Percentiles rank a stretch among this genome's conserved stretches.
Conservation (phyloP, 2,797 vertebrate species). For the Oryzias dopingdopingensis region DNA sequence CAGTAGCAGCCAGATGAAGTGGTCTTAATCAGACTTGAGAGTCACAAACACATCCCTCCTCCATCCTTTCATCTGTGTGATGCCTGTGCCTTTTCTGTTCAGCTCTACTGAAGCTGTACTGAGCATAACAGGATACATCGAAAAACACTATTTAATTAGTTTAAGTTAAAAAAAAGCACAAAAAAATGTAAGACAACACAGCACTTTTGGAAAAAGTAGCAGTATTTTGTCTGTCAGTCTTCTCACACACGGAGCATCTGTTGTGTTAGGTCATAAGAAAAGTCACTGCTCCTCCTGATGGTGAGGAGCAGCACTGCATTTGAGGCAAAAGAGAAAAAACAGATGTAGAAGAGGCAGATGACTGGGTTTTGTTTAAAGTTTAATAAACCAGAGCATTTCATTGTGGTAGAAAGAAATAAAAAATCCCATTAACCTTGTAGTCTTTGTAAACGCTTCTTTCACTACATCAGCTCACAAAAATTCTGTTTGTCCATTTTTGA, state of each 20-base stretch:
- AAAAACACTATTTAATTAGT: background rate
- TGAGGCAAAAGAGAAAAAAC: conserved; percentile 11
- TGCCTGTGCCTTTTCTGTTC: conserved; percentile 5
- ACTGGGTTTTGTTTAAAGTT: background rate
- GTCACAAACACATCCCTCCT: conserved; percentile 45
- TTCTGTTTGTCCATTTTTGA: background rate
- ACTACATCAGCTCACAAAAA: background rate
- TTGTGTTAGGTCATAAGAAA: conserved; percentile 36
- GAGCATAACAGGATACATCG: conserved; percentile 4
- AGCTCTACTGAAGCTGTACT: background rate
- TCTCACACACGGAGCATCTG: background rate
- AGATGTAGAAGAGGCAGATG: background rate
- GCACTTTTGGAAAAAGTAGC: background rate
- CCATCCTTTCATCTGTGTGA: conserved; percentile 14
- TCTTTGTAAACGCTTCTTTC: background rate
- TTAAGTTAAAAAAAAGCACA: too few species aligned
- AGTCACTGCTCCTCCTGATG: conserved; percentile 72
- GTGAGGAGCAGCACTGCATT: conserved; percentile 42
- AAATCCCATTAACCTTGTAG: background rate
- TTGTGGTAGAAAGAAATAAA: background rate
- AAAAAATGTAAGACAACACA: background rate
- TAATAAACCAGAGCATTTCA: background rate
- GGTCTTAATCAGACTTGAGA: conserved; percentile 73
- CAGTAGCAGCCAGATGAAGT: conserved; percentile 59
- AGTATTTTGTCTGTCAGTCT: conserved; percentile 1